Evolutionary conservation across 2,797 vertebrate species (phyloP).

Genomic region (Pseudocheirus occidentalis): DNA sequence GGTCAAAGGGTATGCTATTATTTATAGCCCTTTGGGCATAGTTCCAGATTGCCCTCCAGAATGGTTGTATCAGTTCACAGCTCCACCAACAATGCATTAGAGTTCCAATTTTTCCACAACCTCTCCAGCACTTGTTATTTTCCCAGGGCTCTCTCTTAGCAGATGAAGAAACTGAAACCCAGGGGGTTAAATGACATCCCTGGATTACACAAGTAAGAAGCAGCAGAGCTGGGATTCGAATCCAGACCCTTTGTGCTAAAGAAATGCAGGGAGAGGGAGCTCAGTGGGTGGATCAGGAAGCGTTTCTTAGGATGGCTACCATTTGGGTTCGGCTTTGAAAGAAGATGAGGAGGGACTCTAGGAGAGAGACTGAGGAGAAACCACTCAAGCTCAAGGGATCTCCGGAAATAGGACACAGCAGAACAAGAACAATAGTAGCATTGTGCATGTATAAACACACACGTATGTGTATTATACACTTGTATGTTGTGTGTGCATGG

Average conservation of each 20-base stretch:
- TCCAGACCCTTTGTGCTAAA: not conserved
- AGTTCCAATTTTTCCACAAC: no score
- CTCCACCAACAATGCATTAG: no score
- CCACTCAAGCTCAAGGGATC: not conserved
- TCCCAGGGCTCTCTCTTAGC: not conserved
- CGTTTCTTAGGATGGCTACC: not conserved
- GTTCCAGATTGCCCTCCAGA: no score
- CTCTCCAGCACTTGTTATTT: no score
- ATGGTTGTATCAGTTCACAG: no score
- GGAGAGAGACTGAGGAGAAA: not conserved
- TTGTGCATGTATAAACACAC: no score
- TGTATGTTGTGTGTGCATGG: not conserved
- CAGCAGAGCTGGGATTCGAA: not conserved
- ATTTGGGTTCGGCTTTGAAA: not conserved
- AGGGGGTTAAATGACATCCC: not conserved
- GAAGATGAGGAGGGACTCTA: not conserved
- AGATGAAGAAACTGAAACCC: not conserved
- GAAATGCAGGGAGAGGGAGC: not conserved
- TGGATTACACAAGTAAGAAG: not conserved
- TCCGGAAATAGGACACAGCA: not conserved
- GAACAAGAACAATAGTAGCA: not conserved
- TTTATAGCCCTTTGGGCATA: no score
- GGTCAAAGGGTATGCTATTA: no score
- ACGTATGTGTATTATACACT: no score
- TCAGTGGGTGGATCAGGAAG: not conserved